Evolutionary conservation across 1,140 invertebrate genomes (phyloP).

Genomic region (Drosophila miranda): DNA sequence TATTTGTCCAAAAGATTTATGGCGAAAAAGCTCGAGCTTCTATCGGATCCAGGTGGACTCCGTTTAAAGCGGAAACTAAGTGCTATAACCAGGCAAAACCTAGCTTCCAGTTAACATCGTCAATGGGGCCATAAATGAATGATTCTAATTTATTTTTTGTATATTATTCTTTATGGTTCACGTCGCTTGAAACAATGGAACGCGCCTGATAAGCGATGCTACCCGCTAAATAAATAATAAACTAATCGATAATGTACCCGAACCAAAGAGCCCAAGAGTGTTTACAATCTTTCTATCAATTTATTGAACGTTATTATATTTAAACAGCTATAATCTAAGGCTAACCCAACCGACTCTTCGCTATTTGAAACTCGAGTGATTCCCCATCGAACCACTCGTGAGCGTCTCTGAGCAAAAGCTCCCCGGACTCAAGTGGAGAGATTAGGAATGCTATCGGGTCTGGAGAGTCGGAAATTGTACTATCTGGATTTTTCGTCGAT

Average conservation of each 20-base stretch:
- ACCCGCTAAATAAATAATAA: slow-evolving; percentile 67
- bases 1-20: slow-evolving; percentile 55
- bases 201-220: slow-evolving; percentile 63
- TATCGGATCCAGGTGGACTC: slow-evolving; percentile 3
- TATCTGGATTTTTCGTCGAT: slow-evolving; percentile 25
- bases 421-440: slow-evolving; percentile 1
- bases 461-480: background rate
- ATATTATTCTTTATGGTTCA: slow-evolving; percentile 40
- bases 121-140: slow-evolving; percentile 31
- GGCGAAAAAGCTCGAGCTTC: slow-evolving; percentile 15
- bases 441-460: slow-evolving; percentile 4
- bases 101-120: background rate
- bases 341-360: too few species aligned
- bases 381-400: slow-evolving; percentile 11
- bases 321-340: slow-evolving; percentile 16
- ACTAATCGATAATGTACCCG: slow-evolving; percentile 51
- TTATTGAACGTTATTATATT: slow-evolving; percentile 43
- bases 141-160: slow-evolving; percentile 37
- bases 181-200: slow-evolving; percentile 46
- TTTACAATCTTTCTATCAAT: slow-evolving; percentile 32
- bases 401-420: slow-evolving; percentile 27
- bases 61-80: slow-evolving; percentile 23
- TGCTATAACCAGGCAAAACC: slow-evolving; percentile 6
- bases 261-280: slow-evolving; percentile 1
- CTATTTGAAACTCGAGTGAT: slow-evolving; percentile 9